These are phyloP conservation scores for Homarus gammarus DNA, from an alignment of 2,888 invertebrate species.

Conservation along the genomic window DNA sequence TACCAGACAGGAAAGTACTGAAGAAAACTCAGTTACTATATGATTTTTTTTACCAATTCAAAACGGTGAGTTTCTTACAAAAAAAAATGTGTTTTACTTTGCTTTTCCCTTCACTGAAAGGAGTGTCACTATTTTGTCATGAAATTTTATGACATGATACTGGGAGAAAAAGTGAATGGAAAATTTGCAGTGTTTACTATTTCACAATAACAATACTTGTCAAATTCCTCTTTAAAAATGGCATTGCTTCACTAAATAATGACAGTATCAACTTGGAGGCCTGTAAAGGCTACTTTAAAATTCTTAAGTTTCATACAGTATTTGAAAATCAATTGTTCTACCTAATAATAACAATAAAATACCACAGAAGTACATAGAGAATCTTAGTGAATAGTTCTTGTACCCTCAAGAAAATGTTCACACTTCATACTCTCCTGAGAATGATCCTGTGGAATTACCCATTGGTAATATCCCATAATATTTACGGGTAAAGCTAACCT, in stretches of 20 bases:
- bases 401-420: neutral
- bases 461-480: neutral
- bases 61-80: neutral
- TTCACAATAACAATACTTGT: neutral
- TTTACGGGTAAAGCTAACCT: constrained; percentile 23
- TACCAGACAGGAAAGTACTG: neutral
- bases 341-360: neutral
- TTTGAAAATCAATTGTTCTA: neutral
- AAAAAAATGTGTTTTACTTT: neutral
- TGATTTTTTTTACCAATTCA: neutral
- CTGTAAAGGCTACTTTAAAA: neutral
- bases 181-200: neutral
- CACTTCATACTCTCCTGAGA: constrained; percentile 7
- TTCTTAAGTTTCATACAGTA: neutral
- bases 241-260: too few species aligned
- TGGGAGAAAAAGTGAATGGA: neutral
- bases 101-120: neutral
- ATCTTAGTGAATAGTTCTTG: neutral
- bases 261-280: neutral
- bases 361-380: neutral
- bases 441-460: neutral
- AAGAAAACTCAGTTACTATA: neutral
- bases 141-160: neutral
- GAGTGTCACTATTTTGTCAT: neutral
- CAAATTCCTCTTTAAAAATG: neutral